Evolutionary conservation across 1,140 invertebrate species (phyloP), one percentile per base, ranked within the genome.

Genomic region (Dufourea novaeangliae): DNA sequence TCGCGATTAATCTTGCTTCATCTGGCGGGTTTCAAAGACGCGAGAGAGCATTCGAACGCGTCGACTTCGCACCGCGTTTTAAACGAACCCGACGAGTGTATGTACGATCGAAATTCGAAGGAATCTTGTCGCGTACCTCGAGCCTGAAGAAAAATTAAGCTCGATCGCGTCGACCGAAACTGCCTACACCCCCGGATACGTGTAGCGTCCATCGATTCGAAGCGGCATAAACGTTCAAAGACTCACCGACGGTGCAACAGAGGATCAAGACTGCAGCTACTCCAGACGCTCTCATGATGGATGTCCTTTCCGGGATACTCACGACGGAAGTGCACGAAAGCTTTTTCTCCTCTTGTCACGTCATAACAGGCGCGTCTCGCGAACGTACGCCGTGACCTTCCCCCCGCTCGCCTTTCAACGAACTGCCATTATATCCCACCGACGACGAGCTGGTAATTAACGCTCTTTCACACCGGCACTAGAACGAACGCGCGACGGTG

Each of bases 231-330:
- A 62, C 50, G 54, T 41, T 52, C 25, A 66, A 56, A 29, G 80
- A 90, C 89, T 90, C 85, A 90, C 89, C 89, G 80, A 88, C 85
- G 70, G 80, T 85, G 80, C 79, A 89, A 81, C 74, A 87, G 78
- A 88, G 79, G 80, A 90, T 61, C 70, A 90, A 75, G 64, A 89
- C 75, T n/a, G 85, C 83, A 67, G 83, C 69, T 52, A 82, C 67
- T 83, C 82, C 75, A 68, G 72, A 84, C 76, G 79, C 59, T 76
- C 80, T 84, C 88, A 90, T 90, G 76, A 73, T 88, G 79, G 67
- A 69, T 81, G 66, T 62, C 50, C 62, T 71, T 56, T 61, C 66
- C 57, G 64, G 57, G 32, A 83, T 74, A 70, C 69, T 61, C 73
- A 50, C 74, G 39, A 70, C 64, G n/a, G 52, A 78, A 82, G 78